A percentile compares a stretch with the other conserved stretches of the same genome.
Conservation (phyloP, 1,140 invertebrate genomes). For the Lasioglossum baleicum region DNA sequence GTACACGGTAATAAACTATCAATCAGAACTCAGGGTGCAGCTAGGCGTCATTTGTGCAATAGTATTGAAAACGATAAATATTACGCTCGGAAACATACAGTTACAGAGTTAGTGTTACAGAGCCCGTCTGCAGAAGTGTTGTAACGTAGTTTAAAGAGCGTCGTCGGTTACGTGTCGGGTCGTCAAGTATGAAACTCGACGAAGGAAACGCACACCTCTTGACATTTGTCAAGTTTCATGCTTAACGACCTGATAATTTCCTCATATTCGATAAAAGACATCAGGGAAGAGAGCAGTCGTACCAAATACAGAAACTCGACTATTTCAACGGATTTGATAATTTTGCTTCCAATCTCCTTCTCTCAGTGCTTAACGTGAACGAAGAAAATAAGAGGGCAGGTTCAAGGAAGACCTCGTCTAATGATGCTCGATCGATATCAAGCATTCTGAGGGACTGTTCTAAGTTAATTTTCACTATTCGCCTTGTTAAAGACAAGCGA, state of each 20-base stretch:
- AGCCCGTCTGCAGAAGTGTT: background rate
- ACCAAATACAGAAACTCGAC: background rate
- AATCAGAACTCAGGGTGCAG: background rate
- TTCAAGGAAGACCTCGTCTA: slow-evolving; percentile 50
- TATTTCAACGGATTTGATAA: background rate
- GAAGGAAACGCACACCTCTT: too few relatives aligned
- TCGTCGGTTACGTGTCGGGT: background rate
- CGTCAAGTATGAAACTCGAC: too few relatives aligned
- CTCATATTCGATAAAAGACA: background rate
- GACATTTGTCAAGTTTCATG: too few relatives aligned
- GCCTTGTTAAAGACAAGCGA: background rate
- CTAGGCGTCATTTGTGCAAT: background rate
- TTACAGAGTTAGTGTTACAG: background rate
- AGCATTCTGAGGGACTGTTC: background rate
- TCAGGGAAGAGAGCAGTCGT: background rate
- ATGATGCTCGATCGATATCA: slow-evolving; percentile 21
- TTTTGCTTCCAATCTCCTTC: background rate
- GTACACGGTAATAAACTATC: too few relatives aligned
- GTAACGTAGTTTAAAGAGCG: background rate
- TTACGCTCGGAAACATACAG: background rate
- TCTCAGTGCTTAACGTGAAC: background rate
- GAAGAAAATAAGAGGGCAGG: slow-evolving; percentile 11
- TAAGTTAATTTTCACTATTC: background rate
- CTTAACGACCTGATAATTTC: too few relatives aligned
- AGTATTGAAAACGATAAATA: background rate